Evolutionary conservation across 2,113 vertebrate genomes (phyloP), one percentile per base, ranked within the genome.

Genomic region (Probosciger aterrimus): DNA sequence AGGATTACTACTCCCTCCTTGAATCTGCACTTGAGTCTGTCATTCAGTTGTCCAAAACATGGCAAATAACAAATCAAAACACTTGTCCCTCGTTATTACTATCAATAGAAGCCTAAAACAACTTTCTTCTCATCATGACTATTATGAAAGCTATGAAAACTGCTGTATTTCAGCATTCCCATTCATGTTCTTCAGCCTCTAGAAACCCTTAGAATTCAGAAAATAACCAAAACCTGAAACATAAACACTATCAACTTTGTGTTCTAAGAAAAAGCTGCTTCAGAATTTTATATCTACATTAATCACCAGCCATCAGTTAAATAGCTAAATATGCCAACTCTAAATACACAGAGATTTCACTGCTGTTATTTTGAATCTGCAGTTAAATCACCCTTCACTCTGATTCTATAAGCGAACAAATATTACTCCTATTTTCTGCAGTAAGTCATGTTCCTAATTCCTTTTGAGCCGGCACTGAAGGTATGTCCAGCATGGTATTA

Each of bases 21-120:
- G 28, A 41, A 69, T 57, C 62, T 52, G 16, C 46, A 67, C 49
- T 94, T 8, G 57, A 87, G 28, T 85, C 41, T 91, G 19, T 67
- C 75, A 55, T 82, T 92, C 63, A 59, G 49, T 88, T 93, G 62
- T 65, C 60, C 63, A 92, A 81, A 92, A 46, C 43, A 78, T 35
- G 68, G 22, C 60, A 95, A 96, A 96, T 92, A 95, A 79, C 55
- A 94, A 96, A 94, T 93, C 62, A 95, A 92, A 88, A 84, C 28
- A 94, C 46, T 94, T 96, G 59, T 69, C 71, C 52, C 39, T 93
- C 70, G 87, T 87, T 95, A 60, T 92, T 94, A 80, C 76, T 62
- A 75, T 63, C 79, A 76, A 95, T 71, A 84, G 85, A 96, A 97
- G 65, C 89, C 41, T 90, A 71, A 95, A 96, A 2, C 65, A 84